Percentiles rank a stretch among this genome's conserved stretches.
These are phyloP conservation scores for Bubo scandiacus DNA, from an alignment of 2,113 vertebrate species.

Conservation along the genomic window DNA sequence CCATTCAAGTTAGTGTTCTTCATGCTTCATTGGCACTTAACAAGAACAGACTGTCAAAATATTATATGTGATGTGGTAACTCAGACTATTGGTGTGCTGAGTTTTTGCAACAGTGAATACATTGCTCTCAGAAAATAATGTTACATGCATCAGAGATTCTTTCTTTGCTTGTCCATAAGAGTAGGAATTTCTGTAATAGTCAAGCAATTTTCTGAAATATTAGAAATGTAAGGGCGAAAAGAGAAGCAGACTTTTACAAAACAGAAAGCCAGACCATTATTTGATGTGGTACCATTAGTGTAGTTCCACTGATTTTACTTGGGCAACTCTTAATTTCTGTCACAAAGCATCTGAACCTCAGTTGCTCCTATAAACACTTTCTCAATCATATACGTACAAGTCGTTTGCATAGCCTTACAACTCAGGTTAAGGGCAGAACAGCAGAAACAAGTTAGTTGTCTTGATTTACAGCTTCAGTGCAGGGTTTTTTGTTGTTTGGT, in stretches of 20 bases:
- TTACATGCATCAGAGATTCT: not conserved
- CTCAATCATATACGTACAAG: not conserved
- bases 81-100: not conserved
- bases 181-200: not conserved
- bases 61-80: not conserved
- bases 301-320: not conserved
- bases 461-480: not conserved
- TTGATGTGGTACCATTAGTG: not conserved
- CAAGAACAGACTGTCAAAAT: conserved; percentile 1
- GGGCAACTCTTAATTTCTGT: not conserved
- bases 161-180: not conserved
- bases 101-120: not conserved
- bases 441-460: not conserved
- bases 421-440: not conserved
- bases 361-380: not conserved
- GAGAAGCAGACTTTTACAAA: not conserved
- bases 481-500: not conserved
- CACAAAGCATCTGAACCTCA: not conserved
- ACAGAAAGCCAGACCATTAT: not conserved
- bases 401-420: not conserved
- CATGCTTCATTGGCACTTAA: not conserved
- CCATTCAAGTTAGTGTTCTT: not conserved
- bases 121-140: not conserved
- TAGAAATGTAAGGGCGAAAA: not conserved
- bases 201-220: not conserved